These are phyloP conservation scores for Strongylocentrotus purpuratus DNA, from an alignment of 35 echinoderm and acorn worm species.

Conservation along the genomic window DNA sequence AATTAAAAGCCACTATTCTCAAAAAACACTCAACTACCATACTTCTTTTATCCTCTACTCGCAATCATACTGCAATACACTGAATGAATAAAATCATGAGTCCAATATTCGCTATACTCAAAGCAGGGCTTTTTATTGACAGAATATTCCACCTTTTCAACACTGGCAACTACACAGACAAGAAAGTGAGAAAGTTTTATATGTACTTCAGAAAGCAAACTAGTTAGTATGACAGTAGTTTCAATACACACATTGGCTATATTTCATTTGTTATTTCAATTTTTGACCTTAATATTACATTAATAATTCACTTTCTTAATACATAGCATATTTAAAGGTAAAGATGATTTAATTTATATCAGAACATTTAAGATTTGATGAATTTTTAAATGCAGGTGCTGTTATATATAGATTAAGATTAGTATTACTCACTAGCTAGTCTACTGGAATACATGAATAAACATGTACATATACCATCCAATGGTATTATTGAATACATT, in stretches of 20 bases:
- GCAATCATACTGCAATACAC: background rate
- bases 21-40: background rate
- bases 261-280: background rate
- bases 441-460: too few species aligned
- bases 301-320: background rate
- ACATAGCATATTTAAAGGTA: background rate
- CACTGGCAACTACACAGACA: conserved; percentile 49
- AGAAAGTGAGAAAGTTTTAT: background rate
- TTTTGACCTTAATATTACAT: background rate
- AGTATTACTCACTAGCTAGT: too few species aligned
- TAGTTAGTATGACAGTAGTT: background rate
- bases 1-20: too few species aligned
- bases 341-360: too few species aligned
- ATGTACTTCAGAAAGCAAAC: conserved; percentile 6
- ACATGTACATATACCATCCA: background rate
- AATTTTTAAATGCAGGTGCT: too few species aligned
- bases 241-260: background rate
- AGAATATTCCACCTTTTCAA: conserved; percentile 39
- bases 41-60: background rate
- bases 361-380: too few species aligned
- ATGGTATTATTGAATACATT: background rate
- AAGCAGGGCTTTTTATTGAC: conserved; percentile 40
- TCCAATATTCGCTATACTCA: background rate
- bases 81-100: background rate
- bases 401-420: too few species aligned